These are phyloP conservation scores for Platichthys stellatus DNA, from an alignment of 2,113 vertebrate species.

Conservation along the genomic window DNA sequence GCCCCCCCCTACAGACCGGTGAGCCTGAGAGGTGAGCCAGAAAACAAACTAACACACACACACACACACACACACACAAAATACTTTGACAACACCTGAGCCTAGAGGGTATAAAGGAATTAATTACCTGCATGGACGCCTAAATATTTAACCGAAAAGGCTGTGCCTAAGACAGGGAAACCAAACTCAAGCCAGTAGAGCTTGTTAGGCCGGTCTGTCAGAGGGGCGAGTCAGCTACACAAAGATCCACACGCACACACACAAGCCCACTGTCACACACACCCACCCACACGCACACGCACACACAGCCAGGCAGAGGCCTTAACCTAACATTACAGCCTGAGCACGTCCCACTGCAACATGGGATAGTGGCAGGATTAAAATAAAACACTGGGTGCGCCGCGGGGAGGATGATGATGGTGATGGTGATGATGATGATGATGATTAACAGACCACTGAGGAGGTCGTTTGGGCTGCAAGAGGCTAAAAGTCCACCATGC, in stretches of 20 bases:
- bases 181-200: conserved; percentile 80
- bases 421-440: conserved; percentile 55
- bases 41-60: conserved; percentile 3
- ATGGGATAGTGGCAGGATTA: conserved; percentile 57
- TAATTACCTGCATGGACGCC: conserved; percentile 48
- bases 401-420: conserved; percentile 24
- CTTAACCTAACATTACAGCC: conserved; percentile 57
- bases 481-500: conserved; percentile 44
- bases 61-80: not conserved
- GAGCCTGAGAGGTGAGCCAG: conserved; percentile 2
- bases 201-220: conserved; percentile 81
- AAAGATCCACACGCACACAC: conserved; percentile 61
- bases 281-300: conserved; percentile 63
- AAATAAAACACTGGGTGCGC: conserved; percentile 72
- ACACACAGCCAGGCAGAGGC: conserved; percentile 35
- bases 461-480: conserved; percentile 37
- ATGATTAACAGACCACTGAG: conserved; percentile 67
- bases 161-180: conserved; percentile 65
- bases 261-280: conserved; percentile 67
- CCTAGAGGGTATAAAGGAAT: conserved; percentile 39
- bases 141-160: conserved; percentile 70
- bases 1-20: conserved; percentile 3
- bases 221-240: conserved; percentile 78
- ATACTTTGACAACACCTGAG: conserved; percentile 28
- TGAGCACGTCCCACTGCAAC: conserved; percentile 52